phyloP scores from a whole-genome alignment of 1,140 invertebrate genomes.

The Acromyrmex heyeri region DNA sequence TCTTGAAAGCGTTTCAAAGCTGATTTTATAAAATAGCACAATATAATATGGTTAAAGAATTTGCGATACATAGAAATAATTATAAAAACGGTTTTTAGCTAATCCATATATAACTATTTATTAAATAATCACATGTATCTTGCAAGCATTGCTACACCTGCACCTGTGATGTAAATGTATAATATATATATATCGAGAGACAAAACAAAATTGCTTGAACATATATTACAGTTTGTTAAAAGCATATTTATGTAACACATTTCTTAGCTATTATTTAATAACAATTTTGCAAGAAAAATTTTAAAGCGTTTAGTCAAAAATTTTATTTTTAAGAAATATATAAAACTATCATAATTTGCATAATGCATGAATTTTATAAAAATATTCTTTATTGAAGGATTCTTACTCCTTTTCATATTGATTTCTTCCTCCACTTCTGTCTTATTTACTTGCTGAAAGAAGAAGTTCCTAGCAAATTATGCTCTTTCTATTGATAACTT shows the following conservation, averaged over 20 bases:
- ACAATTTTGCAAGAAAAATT: slow-evolving; percentile 53
- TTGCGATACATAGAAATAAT: slow-evolving; percentile 21
- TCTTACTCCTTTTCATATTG: slow-evolving; percentile 74
- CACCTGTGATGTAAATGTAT: slow-evolving; percentile 23
- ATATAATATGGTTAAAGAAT: not conserved
- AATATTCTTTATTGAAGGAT: slow-evolving; percentile 56
- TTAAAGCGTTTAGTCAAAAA: slow-evolving; percentile 26
- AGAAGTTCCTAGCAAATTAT: slow-evolving; percentile 70
- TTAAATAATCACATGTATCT: slow-evolving; percentile 35
- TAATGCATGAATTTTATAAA: slow-evolving; percentile 46
- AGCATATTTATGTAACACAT: not conserved
- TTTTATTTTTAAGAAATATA: slow-evolving; percentile 35
- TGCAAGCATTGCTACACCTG: slow-evolving; percentile 32
- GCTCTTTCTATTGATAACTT: slow-evolving; percentile 46
- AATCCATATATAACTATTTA: not conserved
- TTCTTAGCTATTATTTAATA: slow-evolving; percentile 8
- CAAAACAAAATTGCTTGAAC: slow-evolving; percentile 23
- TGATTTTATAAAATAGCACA: slow-evolving; percentile 28
- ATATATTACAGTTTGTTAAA: slow-evolving; percentile 35
- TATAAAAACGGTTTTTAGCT: slow-evolving; percentile 30
- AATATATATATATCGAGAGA: not conserved
- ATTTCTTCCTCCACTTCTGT: slow-evolving; percentile 65
- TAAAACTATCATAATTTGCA: slow-evolving; percentile 53
- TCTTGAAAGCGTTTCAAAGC: slow-evolving; percentile 17
- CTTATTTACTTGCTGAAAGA: slow-evolving; percentile 74